A percentile compares a stretch with the other conserved stretches of the same genome.
Evolutionary conservation across 1,140 invertebrate species (phyloP).

Genomic region (Chionoecetes opilio): DNA sequence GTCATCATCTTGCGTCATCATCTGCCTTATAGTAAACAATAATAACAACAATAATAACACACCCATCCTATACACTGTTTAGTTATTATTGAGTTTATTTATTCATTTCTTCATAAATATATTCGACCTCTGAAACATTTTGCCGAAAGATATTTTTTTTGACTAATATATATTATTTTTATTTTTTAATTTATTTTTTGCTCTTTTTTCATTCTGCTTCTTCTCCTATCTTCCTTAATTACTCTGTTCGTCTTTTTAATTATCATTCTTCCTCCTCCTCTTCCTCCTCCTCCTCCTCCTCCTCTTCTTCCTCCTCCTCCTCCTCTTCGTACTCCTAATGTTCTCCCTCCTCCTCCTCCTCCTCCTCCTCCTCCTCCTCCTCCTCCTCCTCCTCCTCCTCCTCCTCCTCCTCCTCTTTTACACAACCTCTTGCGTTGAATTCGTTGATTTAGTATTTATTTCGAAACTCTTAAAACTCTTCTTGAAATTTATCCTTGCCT

Average conservation of each 20-base stretch:
- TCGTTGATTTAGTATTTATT: too few relatives aligned
- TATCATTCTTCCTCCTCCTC: neutral
- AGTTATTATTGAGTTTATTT: too few relatives aligned
- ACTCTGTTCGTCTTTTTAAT: neutral
- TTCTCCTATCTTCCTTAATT: neutral
- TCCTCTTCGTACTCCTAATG: neutral
- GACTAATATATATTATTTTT: too few relatives aligned
- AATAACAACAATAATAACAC: neutral
- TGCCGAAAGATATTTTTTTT: too few relatives aligned
- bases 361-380: neutral
- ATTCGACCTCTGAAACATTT: too few relatives aligned
- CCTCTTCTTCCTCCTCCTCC: neutral
- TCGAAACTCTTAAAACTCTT: neutral
- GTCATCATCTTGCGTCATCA: neutral
- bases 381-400: constrained; percentile 14
- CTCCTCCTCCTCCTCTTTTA: neutral
- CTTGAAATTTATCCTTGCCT: neutral
- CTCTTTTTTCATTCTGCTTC: neutral
- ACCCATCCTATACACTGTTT: too few relatives aligned
- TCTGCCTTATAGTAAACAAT: neutral
- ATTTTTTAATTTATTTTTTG: neutral
- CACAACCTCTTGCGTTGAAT: neutral
- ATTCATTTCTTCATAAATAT: too few relatives aligned
- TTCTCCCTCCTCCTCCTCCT: neutral
- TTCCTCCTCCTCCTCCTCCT: neutral